Evolutionary conservation across 2,113 vertebrate species (phyloP).

Genomic region (Phrynosoma blainvillii): DNA sequence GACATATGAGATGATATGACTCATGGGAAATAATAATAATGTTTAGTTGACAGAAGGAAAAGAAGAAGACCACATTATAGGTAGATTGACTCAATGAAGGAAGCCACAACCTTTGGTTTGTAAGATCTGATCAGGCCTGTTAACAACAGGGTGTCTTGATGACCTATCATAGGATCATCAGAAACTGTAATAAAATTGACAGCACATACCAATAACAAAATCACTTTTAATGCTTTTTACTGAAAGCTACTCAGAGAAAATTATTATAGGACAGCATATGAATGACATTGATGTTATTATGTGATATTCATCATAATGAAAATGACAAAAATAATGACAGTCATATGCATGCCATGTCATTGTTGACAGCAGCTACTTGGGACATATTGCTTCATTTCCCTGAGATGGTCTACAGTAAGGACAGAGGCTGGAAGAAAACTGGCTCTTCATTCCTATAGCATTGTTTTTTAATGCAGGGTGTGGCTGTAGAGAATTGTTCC

Average conservation of each 20-base stretch:
- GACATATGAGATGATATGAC: no score
- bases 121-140: no score
- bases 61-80: no score
- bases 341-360: background rate
- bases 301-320: no score
- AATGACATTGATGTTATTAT: background rate
- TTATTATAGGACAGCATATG: background rate
- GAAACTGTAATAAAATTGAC: no score
- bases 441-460: background rate
- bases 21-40: no score
- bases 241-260: background rate
- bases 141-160: no score
- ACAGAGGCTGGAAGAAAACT: slow-evolving; percentile 19
- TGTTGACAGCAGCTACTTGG: background rate
- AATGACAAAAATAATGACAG: background rate
- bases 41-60: no score
- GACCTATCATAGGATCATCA: no score
- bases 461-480: background rate
- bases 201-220: no score
- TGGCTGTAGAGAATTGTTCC: slow-evolving; percentile 3
- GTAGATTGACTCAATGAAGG: no score
- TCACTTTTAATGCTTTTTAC: background rate
- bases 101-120: no score
- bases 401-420: background rate
- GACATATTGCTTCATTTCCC: background rate